Evolutionary conservation across 2,888 invertebrate species (phyloP).

Genomic region (Parthenolecanium corni): DNA sequence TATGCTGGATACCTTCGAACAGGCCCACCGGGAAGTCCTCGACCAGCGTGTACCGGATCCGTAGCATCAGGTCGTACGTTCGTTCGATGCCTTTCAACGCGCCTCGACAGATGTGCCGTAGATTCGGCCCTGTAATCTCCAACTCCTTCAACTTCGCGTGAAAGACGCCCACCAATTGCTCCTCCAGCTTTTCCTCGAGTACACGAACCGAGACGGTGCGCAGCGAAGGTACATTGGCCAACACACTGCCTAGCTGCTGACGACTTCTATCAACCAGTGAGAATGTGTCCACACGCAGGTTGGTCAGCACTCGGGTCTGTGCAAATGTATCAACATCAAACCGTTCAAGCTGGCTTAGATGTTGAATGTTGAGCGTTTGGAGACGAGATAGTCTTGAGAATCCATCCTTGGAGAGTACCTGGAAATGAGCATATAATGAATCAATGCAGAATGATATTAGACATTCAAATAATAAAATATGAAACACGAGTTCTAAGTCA

Average conservation of each 20-base stretch:
- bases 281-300: conserved; percentile 60
- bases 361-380: conserved; percentile 61
- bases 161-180: conserved; percentile 64
- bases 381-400: conserved; percentile 58
- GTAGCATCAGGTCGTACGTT: conserved; percentile 33
- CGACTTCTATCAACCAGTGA: conserved; percentile 49
- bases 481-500: no score
- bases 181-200: conserved; percentile 57
- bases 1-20: conserved; percentile 57
- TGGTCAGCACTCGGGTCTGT: conserved; percentile 57
- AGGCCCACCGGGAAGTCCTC: conserved; percentile 68
- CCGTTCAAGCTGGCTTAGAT: conserved; percentile 58
- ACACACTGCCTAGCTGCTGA: conserved; percentile 57
- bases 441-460: no score
- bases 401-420: conserved; percentile 58
- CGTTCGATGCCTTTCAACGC: conserved; percentile 48
- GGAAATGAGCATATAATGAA: conserved; percentile 33
- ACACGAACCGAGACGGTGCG: conserved; percentile 65
- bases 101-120: conserved; percentile 50
- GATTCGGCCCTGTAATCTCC: conserved; percentile 63
- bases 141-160: conserved; percentile 63
- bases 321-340: conserved; percentile 64
- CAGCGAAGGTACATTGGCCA: conserved; percentile 59
- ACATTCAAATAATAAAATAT: no score
- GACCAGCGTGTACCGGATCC: conserved; percentile 65